These are phyloP conservation scores for Elgaria multicarinata DNA, from an alignment of 2,113 vertebrate species.

Conservation along the genomic window DNA sequence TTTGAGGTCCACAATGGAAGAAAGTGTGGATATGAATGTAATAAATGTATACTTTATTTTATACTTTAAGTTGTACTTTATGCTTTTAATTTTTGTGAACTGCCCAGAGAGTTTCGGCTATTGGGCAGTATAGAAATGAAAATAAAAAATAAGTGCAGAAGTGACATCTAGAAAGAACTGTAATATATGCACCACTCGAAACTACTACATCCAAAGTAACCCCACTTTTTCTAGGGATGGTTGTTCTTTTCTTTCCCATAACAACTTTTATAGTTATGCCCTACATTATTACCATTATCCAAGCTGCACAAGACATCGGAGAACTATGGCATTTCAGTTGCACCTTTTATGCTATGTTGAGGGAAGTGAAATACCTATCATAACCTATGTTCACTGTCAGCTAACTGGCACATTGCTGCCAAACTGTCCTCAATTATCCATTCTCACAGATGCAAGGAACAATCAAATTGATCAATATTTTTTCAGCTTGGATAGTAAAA, in stretches of 20 bases:
- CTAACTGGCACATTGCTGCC: neutral
- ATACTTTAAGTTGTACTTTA: too few relatives aligned
- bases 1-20: too few relatives aligned
- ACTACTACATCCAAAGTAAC: neutral
- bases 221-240: too few relatives aligned
- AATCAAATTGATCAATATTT: neutral
- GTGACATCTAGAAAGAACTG: neutral
- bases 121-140: too few relatives aligned
- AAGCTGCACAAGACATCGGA: neutral
- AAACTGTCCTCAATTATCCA: neutral
- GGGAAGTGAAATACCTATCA: neutral
- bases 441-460: neutral
- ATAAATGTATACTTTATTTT: too few relatives aligned
- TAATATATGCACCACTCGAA: neutral
- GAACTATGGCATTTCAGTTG: neutral
- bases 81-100: too few relatives aligned
- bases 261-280: neutral
- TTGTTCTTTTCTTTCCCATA: neutral
- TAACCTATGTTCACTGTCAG: neutral
- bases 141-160: neutral
- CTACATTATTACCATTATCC: neutral
- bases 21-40: too few relatives aligned
- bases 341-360: neutral
- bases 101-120: too few relatives aligned
- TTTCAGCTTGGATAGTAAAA: neutral